phyloP scores from a whole-genome alignment of 1,140 invertebrate genomes.

The Euwallacea similis region DNA sequence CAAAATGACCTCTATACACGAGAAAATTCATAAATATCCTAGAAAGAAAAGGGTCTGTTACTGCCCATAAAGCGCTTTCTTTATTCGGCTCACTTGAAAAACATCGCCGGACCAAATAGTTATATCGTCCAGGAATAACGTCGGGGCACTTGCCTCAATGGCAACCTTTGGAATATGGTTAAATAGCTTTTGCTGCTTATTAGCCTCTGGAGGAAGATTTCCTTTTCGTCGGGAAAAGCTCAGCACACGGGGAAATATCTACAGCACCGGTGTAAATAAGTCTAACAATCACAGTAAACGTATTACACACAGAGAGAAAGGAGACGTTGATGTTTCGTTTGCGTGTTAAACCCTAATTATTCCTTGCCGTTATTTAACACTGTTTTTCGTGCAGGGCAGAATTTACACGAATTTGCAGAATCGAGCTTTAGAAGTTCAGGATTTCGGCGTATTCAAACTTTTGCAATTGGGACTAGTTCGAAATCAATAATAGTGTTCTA shows the following conservation, averaged over 20 bases:
- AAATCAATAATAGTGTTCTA: too few relatives aligned
- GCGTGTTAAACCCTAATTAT: constrained; percentile 31
- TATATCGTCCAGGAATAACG: constrained; percentile 17
- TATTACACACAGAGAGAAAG: constrained; percentile 19
- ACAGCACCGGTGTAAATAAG: too few relatives aligned
- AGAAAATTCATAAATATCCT: background rate
- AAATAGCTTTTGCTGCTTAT: constrained; percentile 1
- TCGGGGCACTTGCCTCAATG: constrained; percentile 1
- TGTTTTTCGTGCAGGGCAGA: constrained; percentile 18
- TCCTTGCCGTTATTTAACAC: constrained; percentile 31
- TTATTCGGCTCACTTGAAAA: constrained; percentile 32
- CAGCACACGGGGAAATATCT: too few relatives aligned
- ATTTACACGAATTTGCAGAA: constrained; percentile 26
- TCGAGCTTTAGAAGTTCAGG: background rate
- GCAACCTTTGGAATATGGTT: constrained; percentile 1
- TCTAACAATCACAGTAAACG: constrained; percentile 2
- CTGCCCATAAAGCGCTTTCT: constrained; percentile 25
- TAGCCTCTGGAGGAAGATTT: background rate
- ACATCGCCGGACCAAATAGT: constrained; percentile 28
- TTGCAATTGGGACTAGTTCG: too few relatives aligned
- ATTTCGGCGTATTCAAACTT: too few relatives aligned
- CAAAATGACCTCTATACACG: too few relatives aligned
- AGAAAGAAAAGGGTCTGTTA: background rate
- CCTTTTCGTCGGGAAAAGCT: background rate
- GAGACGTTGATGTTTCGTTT: constrained; percentile 29